These are phyloP conservation scores for Bombus haemorrhoidalis DNA, from an alignment of 1,140 invertebrate genomes.

Conservation along the genomic window DNA sequence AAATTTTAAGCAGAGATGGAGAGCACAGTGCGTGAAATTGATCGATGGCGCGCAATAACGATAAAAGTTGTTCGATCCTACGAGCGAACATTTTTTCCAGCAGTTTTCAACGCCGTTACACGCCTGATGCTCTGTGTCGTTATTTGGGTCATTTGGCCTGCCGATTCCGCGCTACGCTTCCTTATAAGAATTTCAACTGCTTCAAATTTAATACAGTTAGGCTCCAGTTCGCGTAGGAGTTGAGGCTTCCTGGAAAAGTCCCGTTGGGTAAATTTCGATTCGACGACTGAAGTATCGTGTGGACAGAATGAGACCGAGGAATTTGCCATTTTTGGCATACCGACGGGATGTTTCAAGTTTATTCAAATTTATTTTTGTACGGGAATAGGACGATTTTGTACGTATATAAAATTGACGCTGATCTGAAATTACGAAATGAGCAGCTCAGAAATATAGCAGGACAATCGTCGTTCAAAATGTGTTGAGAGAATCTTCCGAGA, in stretches of 20 bases:
- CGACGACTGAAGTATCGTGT: neutral
- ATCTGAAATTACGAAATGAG: neutral
- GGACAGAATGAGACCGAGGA: neutral
- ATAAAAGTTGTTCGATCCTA: neutral
- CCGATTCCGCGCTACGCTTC: neutral
- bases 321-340: neutral
- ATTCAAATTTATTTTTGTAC: neutral
- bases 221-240: constrained; percentile 1
- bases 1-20: neutral
- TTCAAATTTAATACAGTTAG: constrained; percentile 13
- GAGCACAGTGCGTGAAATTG: neutral
- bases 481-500: neutral
- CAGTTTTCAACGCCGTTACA: neutral
- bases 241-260: neutral
- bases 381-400: too few species aligned
- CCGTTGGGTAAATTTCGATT: constrained; percentile 16
- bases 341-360: neutral
- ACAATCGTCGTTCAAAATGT: neutral
- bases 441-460: neutral
- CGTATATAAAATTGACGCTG: neutral
- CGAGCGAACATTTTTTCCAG: neutral
- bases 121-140: neutral
- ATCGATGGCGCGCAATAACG: neutral
- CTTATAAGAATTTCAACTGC: neutral
- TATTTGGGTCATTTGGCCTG: neutral